Percentiles rank a stretch among this genome's conserved stretches.
Evolutionary conservation across 64 coral and sea anemone species (phyloP).

Genomic region (Pocillopora verrucosa): DNA sequence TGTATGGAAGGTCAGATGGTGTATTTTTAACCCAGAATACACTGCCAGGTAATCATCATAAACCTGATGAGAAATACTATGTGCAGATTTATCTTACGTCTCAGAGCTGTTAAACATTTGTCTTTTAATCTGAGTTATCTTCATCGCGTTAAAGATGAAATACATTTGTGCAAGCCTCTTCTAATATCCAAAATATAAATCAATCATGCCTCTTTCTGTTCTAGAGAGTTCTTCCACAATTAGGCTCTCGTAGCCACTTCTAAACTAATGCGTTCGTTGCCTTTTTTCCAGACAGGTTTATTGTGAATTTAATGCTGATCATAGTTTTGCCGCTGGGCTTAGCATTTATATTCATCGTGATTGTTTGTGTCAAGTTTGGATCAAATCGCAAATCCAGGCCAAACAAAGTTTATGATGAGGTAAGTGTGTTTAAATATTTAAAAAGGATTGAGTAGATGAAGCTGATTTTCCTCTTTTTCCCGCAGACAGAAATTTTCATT

Average conservation of each 20-base stretch:
- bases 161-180: too few species aligned
- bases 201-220: too few species aligned
- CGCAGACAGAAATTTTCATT: neutral
- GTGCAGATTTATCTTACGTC: too few species aligned
- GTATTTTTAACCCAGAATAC: neutral
- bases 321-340: neutral
- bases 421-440: neutral
- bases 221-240: too few species aligned
- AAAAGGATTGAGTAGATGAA: neutral
- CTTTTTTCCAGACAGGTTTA: neutral
- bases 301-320: neutral
- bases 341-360: neutral
- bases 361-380: neutral
- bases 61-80: too few species aligned
- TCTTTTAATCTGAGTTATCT: too few species aligned
- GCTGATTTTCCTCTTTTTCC: neutral
- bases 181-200: too few species aligned
- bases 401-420: neutral
- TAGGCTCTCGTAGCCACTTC: too few species aligned
- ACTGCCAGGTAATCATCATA: neutral
- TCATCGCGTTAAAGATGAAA: too few species aligned
- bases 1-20: slow-evolving; percentile 6
- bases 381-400: neutral
- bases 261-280: neutral
- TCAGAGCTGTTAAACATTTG: too few species aligned